These are phyloP conservation scores for Pseudomyrmex flavicornis DNA, from an alignment of 1,140 invertebrate genomes.

Conservation along the genomic window DNA sequence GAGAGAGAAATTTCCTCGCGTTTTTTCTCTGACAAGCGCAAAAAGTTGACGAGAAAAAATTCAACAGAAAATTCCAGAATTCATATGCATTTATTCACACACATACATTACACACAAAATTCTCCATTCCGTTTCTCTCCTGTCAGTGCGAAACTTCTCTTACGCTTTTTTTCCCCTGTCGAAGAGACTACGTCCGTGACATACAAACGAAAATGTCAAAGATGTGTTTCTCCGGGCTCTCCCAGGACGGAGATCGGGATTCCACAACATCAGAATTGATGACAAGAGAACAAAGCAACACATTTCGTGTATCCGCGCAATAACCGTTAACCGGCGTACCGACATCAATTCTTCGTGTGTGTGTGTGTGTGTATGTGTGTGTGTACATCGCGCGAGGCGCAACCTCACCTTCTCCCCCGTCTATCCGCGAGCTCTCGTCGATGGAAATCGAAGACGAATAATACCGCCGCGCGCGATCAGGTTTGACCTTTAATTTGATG, in stretches of 20 bases:
- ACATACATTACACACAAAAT: background rate
- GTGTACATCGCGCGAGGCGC: background rate
- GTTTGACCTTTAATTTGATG: conserved; percentile 50
- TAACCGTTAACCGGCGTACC: conserved; percentile 50
- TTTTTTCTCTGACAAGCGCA: too few species aligned
- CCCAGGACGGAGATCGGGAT: background rate
- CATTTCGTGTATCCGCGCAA: conserved; percentile 39
- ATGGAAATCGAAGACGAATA: conserved; percentile 61
- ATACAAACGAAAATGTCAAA: conserved; percentile 17
- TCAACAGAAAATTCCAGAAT: too few species aligned
- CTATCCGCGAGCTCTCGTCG: conserved; percentile 21
- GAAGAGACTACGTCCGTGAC: background rate
- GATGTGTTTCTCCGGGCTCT: background rate
- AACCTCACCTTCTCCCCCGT: background rate
- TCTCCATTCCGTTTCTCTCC: background rate
- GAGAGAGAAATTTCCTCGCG: too few species aligned
- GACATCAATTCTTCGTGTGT: conserved; percentile 34
- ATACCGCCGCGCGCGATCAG: conserved; percentile 30
- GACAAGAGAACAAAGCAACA: conserved; percentile 47
- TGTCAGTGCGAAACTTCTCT: background rate
- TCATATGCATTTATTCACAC: background rate
- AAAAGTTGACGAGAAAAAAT: too few species aligned
- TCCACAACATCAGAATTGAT: conserved; percentile 18
- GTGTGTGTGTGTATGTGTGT: background rate
- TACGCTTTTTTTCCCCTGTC: background rate